Base-by-base conservation (phyloP, 2,888 invertebrate species). In the Macrosoma leucophasiata region DNA sequence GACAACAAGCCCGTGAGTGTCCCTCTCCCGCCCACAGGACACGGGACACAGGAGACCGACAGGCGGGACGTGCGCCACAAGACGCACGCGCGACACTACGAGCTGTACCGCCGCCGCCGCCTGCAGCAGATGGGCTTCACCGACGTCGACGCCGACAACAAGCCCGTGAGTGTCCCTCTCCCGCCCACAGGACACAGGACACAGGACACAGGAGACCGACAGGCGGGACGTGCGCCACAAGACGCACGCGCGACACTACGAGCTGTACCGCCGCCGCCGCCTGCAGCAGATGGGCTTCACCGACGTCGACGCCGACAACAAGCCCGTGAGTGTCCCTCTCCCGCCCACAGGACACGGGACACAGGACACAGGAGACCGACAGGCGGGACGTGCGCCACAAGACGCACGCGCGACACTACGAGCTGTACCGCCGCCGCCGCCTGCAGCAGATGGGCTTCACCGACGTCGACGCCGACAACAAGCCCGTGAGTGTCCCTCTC, bases 21-120 rank as follows among this genome's bases (percentile, higher is more conserved):
- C n/a, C n/a, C n/a, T n/a, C n/a, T n/a, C n/a, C n/a, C n/a, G n/a
- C n/a, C n/a, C n/a, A n/a, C n/a, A n/a, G n/a, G n/a, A n/a, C n/a
- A n/a, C n/a, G n/a, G n/a, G n/a, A n/a, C n/a, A n/a, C n/a, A n/a
- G n/a, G n/a, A n/a, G n/a, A 98, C 97, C 12, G 99, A 99, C 77
- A 99, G 99, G 96, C 98, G 98, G 81, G 98, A 98, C 74, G 93
- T 99, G 91, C 88, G 98, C 39, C 98, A 98, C 74, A 94, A 96
- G 76, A 99, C 99, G 4, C 98, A 99, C 75, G 90, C 91, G 46
- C 89, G 90, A 1, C 98, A 98, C 77, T 99, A 98, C 82, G 99
- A 99, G 81, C 86, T 97, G 29, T 99, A 98, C 81, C 89, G 99
- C 1, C 93, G 94, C 58, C 91, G 91, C 41, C 87, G 96, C 13